phyloP scores from a whole-genome alignment of 2,113 vertebrate genomes.

The Lagopus leucura region DNA sequence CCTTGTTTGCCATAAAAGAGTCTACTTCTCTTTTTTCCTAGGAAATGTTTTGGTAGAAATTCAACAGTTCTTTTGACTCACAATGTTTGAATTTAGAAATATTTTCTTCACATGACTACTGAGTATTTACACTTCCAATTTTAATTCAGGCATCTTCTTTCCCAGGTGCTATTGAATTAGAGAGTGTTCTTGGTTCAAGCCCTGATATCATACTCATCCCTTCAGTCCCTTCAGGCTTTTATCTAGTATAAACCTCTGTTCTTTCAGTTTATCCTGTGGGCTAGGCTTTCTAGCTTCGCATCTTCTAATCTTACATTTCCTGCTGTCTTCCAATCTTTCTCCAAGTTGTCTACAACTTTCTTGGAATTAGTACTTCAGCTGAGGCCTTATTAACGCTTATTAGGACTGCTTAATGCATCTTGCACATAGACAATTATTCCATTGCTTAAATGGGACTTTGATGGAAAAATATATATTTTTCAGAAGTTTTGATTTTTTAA shows the following conservation, averaged over 20 bases:
- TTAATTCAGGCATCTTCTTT: background rate
- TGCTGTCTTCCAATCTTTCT: background rate
- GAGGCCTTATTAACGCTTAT: background rate
- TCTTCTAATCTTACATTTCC: background rate
- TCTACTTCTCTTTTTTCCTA: background rate
- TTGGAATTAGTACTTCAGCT: background rate
- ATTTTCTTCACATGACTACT: background rate
- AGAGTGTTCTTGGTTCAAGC: background rate
- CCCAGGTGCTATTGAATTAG: background rate
- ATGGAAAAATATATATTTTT: background rate
- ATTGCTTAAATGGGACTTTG: background rate
- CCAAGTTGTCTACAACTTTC: background rate
- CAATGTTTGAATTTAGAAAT: background rate
- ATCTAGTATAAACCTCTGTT: background rate
- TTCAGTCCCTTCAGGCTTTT: background rate
- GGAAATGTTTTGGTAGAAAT: background rate
- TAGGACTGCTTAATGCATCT: background rate
- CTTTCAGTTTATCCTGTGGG: background rate
- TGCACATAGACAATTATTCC: background rate
- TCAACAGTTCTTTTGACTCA: background rate
- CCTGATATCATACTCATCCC: background rate
- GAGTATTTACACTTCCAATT: background rate
- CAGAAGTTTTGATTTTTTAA: background rate
- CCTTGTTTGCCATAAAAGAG: background rate
- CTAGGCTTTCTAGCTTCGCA: background rate